Percentiles rank a stretch among this genome's conserved stretches.
phyloP scores from a whole-genome alignment of 1,140 invertebrate species.

The Trichoplusia ni region DNA sequence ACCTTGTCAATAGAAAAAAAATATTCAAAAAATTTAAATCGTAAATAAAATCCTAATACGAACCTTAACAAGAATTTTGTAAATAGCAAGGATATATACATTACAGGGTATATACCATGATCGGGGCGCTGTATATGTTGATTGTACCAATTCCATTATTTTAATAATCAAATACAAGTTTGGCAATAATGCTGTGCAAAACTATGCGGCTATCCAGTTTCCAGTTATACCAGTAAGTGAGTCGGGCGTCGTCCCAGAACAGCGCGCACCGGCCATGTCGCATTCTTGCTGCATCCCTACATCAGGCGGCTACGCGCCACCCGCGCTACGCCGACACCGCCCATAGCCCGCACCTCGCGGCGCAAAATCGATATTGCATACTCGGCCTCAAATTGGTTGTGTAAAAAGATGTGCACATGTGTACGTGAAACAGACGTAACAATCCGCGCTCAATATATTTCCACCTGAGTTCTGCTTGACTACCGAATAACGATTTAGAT shows the following conservation, averaged over 20 bases:
- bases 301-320: neutral
- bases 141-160: no score
- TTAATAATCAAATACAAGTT: neutral
- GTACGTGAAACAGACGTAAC: neutral
- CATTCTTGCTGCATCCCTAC: slow-evolving; percentile 38
- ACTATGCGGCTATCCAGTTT: slow-evolving; percentile 17
- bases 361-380: slow-evolving; percentile 38
- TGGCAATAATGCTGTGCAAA: neutral
- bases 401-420: slow-evolving; percentile 2
- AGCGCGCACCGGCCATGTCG: slow-evolving; percentile 12
- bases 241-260: slow-evolving; percentile 8
- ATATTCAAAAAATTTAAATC: no score
- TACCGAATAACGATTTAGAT: no score
- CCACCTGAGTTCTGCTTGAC: neutral
- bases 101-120: no score
- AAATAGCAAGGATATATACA: no score
- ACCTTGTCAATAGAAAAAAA: no score
- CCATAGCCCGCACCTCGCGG: slow-evolving; percentile 12
- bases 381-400: slow-evolving; percentile 19
- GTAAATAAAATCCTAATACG: no score
- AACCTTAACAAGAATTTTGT: no score
- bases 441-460: neutral
- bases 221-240: slow-evolving; percentile 45
- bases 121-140: no score
- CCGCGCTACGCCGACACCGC: slow-evolving; percentile 7